Evolutionary conservation across 2,113 vertebrate genomes (phyloP).

Genomic region (Tachysurus vachellii): DNA sequence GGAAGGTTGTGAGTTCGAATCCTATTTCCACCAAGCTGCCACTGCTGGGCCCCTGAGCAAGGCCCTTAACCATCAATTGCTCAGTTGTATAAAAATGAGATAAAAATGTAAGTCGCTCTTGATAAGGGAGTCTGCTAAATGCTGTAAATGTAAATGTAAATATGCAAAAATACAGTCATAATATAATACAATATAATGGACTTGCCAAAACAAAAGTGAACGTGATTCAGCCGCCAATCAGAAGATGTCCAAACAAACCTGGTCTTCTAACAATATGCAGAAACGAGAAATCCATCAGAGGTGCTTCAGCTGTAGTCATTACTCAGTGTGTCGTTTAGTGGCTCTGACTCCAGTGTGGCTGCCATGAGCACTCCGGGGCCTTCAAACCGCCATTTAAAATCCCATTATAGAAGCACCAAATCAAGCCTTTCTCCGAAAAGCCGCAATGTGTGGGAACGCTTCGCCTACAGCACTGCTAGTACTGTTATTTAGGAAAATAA

Average conservation of each 20-base stretch:
- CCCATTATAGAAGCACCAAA: slow-evolving; percentile 53
- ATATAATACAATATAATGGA: not conserved
- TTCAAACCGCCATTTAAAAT: slow-evolving; percentile 51
- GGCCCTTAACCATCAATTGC: too few species aligned
- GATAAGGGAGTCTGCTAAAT: too few species aligned
- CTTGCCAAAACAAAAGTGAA: not conserved
- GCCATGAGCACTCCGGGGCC: slow-evolving; percentile 27
- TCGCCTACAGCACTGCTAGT: slow-evolving; percentile 31
- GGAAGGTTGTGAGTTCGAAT: too few species aligned
- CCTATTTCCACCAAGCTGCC: too few species aligned
- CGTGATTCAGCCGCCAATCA: too few species aligned
- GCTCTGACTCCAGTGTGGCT: slow-evolving; percentile 44
- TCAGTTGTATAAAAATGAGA: too few species aligned
- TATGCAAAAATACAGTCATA: not conserved
- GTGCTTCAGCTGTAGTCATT: slow-evolving; percentile 13
- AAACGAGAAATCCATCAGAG: not conserved
- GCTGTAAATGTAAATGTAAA: too few species aligned
- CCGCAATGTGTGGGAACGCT: slow-evolving; percentile 51
- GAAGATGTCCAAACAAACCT: slow-evolving; percentile 4
- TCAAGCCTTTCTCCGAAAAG: slow-evolving; percentile 52
- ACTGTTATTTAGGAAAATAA: slow-evolving; percentile 29
- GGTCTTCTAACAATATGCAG: slow-evolving; percentile 6
- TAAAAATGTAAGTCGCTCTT: too few species aligned
- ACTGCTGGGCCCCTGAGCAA: too few species aligned
- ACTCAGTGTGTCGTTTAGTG: slow-evolving; percentile 10